Evolutionary conservation across 2,797 vertebrate genomes (phyloP), one percentile per base, ranked within the genome.

Genomic region (Sebastes cheni): DNA sequence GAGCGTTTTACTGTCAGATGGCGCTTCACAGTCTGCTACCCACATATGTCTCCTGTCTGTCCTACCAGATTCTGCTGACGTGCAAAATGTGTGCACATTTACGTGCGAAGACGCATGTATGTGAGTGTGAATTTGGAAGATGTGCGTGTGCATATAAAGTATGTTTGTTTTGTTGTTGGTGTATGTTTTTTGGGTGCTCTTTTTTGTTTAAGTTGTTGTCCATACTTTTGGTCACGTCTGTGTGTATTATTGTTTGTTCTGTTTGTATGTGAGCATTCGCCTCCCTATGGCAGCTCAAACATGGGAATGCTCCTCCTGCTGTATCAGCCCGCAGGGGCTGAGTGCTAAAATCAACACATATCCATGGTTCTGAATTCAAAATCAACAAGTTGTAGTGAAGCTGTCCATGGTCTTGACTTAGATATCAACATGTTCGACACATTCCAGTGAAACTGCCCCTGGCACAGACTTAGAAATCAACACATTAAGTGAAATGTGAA

Each of bases 1-100:
- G 67, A 46, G 36, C 3, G 36, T 20, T 16, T 46, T 30, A 14
- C 8, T 79, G 68, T 85, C 79, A 84, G 72, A 79, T 83, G 73
- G 67, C 46, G 34, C 58, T 78, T 69, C 12, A 7, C 81, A 78
- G 73, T 64, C 85, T 86, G 84, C 23, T 75, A 46, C 73, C 16
- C 62, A 67, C 86, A 86, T 78, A 91, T 85, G 79, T 72, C 77
- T 80, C 59, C 74, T 71, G 84, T 88, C 71, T 77, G 81, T 76
- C 78, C 16, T 50, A 75, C 50, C 75, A 82, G 52, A 62, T 86
- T 86, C 42, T 82, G 85, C 80, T 82, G 84, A 92, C 69, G 34
- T 60, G n/a, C 25, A 76, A 72, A 78, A 65, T 23, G 27, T 13
- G 16, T 30, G 18, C 60, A 27, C 36, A 18, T 27, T 1, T 64